Percentiles rank a stretch among this genome's conserved stretches.
phyloP scores from a whole-genome alignment of 1,140 invertebrate species.

The Zelostemma sp. region DNA sequence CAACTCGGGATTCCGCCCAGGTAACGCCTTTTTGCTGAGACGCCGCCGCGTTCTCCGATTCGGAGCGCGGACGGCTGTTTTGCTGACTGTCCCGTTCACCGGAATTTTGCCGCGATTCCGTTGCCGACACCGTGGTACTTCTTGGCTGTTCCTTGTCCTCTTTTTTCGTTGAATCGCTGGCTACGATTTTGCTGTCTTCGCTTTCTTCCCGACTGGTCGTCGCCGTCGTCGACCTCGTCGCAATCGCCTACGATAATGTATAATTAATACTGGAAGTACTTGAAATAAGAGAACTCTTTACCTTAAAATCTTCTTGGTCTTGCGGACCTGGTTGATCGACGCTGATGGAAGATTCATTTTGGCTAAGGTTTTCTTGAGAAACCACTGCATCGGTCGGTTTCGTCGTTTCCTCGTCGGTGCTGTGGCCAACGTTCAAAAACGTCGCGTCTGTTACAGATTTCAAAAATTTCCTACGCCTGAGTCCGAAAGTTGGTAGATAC shows the following conservation, averaged over 20 bases:
- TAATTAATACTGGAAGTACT: not conserved
- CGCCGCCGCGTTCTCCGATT: slow-evolving; percentile 69
- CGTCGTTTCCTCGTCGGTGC: slow-evolving; percentile 33
- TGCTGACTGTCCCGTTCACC: slow-evolving; percentile 56
- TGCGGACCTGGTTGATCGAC: slow-evolving; percentile 42
- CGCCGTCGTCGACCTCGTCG: too few relatives aligned
- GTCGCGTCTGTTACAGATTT: slow-evolving; percentile 76
- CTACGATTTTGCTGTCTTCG: slow-evolving; percentile 38
- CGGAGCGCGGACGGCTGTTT: slow-evolving; percentile 66
- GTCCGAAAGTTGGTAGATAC: slow-evolving; percentile 46
- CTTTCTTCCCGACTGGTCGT: slow-evolving; percentile 53
- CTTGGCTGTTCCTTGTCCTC: slow-evolving; percentile 14
- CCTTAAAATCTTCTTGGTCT: slow-evolving; percentile 54
- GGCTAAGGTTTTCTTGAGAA: slow-evolving; percentile 63
- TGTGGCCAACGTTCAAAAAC: slow-evolving; percentile 49
- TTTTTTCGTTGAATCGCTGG: slow-evolving; percentile 33
- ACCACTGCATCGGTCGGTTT: slow-evolving; percentile 48
- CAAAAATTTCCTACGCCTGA: slow-evolving; percentile 69
- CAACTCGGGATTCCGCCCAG: slow-evolving; percentile 69
- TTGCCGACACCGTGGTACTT: slow-evolving; percentile 30
- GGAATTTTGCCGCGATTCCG: slow-evolving; percentile 61
- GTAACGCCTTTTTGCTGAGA: slow-evolving; percentile 72
- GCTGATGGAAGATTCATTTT: slow-evolving; percentile 63
- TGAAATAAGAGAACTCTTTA: too few relatives aligned
- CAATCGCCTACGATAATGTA: too few relatives aligned